Base-by-base conservation (phyloP, 2,797 vertebrate species). In the Sebastiscus tertius region DNA sequence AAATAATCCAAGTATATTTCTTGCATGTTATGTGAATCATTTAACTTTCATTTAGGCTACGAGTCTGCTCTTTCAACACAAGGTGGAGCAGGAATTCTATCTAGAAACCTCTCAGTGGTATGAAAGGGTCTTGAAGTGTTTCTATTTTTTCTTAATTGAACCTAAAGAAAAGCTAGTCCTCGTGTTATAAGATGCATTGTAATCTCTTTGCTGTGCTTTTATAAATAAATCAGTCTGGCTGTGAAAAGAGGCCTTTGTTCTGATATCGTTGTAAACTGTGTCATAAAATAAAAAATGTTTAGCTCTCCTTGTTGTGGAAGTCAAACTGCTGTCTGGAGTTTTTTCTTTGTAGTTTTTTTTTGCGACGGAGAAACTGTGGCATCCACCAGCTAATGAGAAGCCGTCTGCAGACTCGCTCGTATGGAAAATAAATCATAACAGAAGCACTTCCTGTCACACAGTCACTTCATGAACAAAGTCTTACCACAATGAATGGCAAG, bases 71-170 rank as follows among this genome's bases (percentile, higher is more conserved):
- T 74, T 70, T 74, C 29, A 86, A 66, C 93, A 88, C 86, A 59
- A 91, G 93, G 67, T 79, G 93, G 93, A 3, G 86, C 79, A 75
- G 20, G 7, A 4, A 66, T 42, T 64, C 81, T 73, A 63, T 63
- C 6, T 22, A 26, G 8, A 54, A 55, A 55, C 69, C 22, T 14
- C 3, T 39, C 7, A 63, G 26, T 26, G 2, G 1, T 14, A 8
- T 6, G 1, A 54, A 22, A 42, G 39, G 6, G 49, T 75, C 22
- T 65, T 46, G 10, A 55, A 36, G 13, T 68, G 11, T 59, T 22
- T 12, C 49, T 12, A 2, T 72, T 70, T 79, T 66, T 74, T 20
- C 54, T 42, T 7, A 36, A 1, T n/a, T 60, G 24, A 46, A 9
- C 20, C 4, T 33, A 22, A 55, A 81, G 8, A 46, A 36, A 54